These are phyloP conservation scores for western clawed frog (Xenopus tropicalis) DNA, from an alignment of 2,113 vertebrate species.

Conservation along the genomic window UCB_Xtro_10.0 CM004446.2:78428501-78429000, in stretches of 20 bases:
- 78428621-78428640: neutral
- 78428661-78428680: neutral
- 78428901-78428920: slow-evolving; percentile 36
- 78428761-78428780: neutral
- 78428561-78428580: neutral
- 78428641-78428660: slow-evolving; percentile 13
- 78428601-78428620: neutral
- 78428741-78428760: neutral
- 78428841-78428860: slow-evolving; percentile 36
- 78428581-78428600: slow-evolving; percentile 1
- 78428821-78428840: slow-evolving; percentile 37
- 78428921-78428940: slow-evolving; percentile 40
- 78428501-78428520: too few relatives aligned
- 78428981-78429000: slow-evolving; percentile 39
- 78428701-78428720: slow-evolving; percentile 1
- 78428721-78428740: neutral
- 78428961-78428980: slow-evolving; percentile 41
- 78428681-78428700: neutral
- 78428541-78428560: neutral
- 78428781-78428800: slow-evolving; percentile 22
- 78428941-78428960: slow-evolving; percentile 41
- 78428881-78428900: slow-evolving; percentile 39
- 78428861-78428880: slow-evolving; percentile 42
- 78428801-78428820: slow-evolving; percentile 29
- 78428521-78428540: too few relatives aligned